Evolutionary conservation across 2,113 vertebrate species (phyloP).

Genomic region (Ariopsis seemanni): DNA sequence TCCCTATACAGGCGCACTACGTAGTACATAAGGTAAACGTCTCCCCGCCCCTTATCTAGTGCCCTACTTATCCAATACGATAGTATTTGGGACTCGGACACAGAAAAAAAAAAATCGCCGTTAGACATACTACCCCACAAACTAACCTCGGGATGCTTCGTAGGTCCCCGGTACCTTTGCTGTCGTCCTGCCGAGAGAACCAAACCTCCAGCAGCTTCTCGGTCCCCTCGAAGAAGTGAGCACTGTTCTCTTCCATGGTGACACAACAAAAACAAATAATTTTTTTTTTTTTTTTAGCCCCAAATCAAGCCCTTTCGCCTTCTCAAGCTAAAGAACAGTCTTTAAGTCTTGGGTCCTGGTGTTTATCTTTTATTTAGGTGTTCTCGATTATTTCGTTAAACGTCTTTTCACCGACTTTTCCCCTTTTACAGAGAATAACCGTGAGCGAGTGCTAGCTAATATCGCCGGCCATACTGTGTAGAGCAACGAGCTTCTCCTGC

Average conservation of each 20-base stretch:
- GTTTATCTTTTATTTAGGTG: constrained; percentile 73
- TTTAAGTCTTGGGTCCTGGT: constrained; percentile 71
- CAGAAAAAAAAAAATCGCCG: not conserved
- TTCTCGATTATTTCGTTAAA: not conserved
- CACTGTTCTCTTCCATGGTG: constrained; percentile 94
- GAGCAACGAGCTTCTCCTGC: constrained; percentile 67
- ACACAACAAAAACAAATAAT: constrained; percentile 89
- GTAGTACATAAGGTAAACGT: rapidly evolving
- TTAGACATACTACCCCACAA: not conserved
- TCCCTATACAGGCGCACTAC: not conserved
- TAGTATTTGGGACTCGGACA: not conserved
- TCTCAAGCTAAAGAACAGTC: constrained; percentile 73
- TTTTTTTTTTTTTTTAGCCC: constrained; percentile 59
- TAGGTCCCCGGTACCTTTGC: constrained; percentile 93
- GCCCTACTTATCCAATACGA: not conserved
- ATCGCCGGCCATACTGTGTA: constrained; percentile 99
- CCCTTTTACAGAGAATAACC: constrained; percentile 94
- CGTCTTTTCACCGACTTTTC: constrained; percentile 74
- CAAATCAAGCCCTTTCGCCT: constrained; percentile 63
- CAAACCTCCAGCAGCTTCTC: constrained; percentile 99
- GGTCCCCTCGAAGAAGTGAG: constrained; percentile 99
- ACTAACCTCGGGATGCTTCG: constrained; percentile 94
- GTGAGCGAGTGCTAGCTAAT: constrained; percentile 99
- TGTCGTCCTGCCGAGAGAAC: constrained; percentile 93
- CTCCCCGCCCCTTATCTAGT: not conserved